Evolutionary conservation across 1,140 invertebrate genomes (phyloP), one percentile per base, ranked within the genome.

Genomic region (Bombus pyrosoma): DNA sequence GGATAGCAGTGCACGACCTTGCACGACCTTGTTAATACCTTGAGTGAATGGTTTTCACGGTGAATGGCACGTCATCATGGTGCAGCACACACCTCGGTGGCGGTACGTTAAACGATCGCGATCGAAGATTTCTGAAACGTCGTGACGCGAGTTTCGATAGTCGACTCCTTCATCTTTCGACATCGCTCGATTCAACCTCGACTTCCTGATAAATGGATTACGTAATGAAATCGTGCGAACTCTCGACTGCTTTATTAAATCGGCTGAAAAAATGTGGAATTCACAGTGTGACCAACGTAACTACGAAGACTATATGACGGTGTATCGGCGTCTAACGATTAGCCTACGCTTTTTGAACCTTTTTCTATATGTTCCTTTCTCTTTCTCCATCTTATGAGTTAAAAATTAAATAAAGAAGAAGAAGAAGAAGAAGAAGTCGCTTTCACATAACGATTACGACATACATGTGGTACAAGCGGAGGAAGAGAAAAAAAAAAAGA

Each of bases 21-120:
- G 91, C 74, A 73, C 86, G 91, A 92, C 92, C 92, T 92, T 92
- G 91, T 87, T 88, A 87, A 87, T 91, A 87, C 88, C 88, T 90
- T 90, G 91, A 91, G 80, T 86, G 90, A 88, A 93, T 89, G 88
- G 87, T 91, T 92, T 92, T 93, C 91, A 91, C 91, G 91, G 91
- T 91, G 91, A 93, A 92, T 91, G 90, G 91, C 91, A 91, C 84
- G 86, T 91, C 86, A 90, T 81, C 83, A 83, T 90, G 89, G 88
- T 80, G 79, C 80, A 39, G 68, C 32, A 62, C 68, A 73, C 64
- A 34, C 57, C 18, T 4, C 3, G n/a, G 69, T 43, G 53, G 43
- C 74, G 53, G 39, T 41, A n/a, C 32, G 32, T 43, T 66, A 10
- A 39, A 39, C 78, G 78, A 39, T 57, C 37, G 80, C 37, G 80